A percentile compares a stretch with the other conserved stretches of the same genome.
These are phyloP conservation scores for Callyntrura guangdongensis DNA, from an alignment of 2,888 invertebrate genomes.

Conservation along the genomic window DNA sequence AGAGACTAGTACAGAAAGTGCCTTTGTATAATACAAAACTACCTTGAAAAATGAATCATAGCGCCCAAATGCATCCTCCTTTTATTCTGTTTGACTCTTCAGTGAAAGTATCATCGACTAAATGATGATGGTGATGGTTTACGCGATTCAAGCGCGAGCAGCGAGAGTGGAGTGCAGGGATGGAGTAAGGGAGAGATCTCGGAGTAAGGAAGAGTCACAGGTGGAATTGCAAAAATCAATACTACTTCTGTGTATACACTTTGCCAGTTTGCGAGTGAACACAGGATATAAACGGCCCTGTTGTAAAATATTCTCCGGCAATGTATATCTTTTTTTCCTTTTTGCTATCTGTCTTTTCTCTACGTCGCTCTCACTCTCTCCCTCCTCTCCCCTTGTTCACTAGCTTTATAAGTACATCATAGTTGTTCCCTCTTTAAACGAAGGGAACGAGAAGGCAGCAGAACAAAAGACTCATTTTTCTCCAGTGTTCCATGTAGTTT, in stretches of 20 bases:
- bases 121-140: slow-evolving; percentile 48
- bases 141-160: slow-evolving; percentile 38
- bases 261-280: slow-evolving; percentile 41
- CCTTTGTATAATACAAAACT: slow-evolving; percentile 61
- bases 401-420: neutral
- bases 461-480: slow-evolving; percentile 58
- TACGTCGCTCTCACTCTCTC: slow-evolving; percentile 13
- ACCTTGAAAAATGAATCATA: slow-evolving; percentile 66
- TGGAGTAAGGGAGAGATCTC: slow-evolving; percentile 14
- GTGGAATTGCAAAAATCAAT: slow-evolving; percentile 79
- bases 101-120: slow-evolving; percentile 42
- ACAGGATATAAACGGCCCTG: slow-evolving; percentile 12
- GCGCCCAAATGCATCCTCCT: slow-evolving; percentile 45
- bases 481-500: slow-evolving; percentile 52
- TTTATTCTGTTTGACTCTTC: slow-evolving; percentile 64
- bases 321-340: neutral
- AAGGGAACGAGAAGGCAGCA: slow-evolving; percentile 34
- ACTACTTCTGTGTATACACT: slow-evolving; percentile 49
- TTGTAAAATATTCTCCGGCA: slow-evolving; percentile 41
- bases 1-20: slow-evolving; percentile 15
- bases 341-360: slow-evolving; percentile 3
- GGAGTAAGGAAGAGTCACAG: slow-evolving; percentile 73
- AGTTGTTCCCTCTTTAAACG: slow-evolving; percentile 16
- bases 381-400: neutral
- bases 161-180: slow-evolving; percentile 40